Percentiles rank a stretch among this genome's conserved stretches.
These are phyloP conservation scores for Epirrhoe tristata DNA, from an alignment of 2,888 invertebrate genomes.

Conservation along the genomic window DNA sequence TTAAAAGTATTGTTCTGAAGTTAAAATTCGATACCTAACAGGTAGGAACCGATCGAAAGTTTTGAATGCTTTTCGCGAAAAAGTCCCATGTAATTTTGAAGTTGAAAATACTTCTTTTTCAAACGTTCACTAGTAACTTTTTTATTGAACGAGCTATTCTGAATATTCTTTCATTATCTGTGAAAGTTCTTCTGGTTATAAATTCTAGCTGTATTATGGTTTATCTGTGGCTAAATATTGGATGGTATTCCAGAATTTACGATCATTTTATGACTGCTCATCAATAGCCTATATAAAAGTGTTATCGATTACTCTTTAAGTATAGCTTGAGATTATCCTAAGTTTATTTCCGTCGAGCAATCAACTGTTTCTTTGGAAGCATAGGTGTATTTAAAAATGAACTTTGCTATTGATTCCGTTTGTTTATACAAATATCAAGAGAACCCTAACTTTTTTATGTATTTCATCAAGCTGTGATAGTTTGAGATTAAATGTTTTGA, in stretches of 20 bases:
- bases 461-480: not conserved
- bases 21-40: too few relatives aligned
- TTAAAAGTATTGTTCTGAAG: too few relatives aligned
- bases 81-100: too few relatives aligned
- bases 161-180: not conserved
- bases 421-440: not conserved
- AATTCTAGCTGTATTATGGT: conserved; percentile 11
- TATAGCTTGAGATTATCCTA: not conserved
- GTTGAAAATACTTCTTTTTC: too few relatives aligned
- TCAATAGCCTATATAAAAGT: conserved; percentile 32
- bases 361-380: not conserved
- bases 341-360: not conserved
- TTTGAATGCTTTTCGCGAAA: too few relatives aligned
- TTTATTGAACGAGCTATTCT: too few relatives aligned
- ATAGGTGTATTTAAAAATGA: not conserved
- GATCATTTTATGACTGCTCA: conserved; percentile 37
- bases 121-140: too few relatives aligned
- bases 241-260: conserved; percentile 33
- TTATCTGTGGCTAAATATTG: conserved; percentile 17
- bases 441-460: not conserved
- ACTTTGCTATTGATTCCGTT: not conserved
- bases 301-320: conserved; percentile 19
- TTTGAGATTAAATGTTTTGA: not conserved
- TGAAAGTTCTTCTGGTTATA: conserved; percentile 5
- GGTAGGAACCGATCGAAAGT: too few relatives aligned